Conservation (phyloP, 2,797 vertebrate genomes). For the Pipistrellus kuhlii region DNA sequence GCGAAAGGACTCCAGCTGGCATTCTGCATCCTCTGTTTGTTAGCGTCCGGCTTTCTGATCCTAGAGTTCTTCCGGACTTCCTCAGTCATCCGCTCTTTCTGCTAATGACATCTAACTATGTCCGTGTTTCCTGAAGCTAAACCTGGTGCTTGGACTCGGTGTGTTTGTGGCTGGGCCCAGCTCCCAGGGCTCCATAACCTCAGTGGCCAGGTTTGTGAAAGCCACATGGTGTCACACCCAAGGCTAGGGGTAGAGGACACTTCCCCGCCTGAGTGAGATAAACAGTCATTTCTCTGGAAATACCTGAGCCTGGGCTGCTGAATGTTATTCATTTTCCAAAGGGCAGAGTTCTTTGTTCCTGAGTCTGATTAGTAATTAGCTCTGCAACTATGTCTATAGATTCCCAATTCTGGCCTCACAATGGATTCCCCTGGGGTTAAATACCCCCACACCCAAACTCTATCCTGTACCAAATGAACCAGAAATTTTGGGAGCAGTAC, state of each 20-base stretch:
- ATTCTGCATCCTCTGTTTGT: not conserved
- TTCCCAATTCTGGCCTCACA: not conserved
- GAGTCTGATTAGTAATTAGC: no score
- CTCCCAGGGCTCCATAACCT: not conserved
- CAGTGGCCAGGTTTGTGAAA: not conserved
- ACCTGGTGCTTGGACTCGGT: not conserved
- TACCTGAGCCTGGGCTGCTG: not conserved
- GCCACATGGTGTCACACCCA: not conserved
- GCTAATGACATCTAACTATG: not conserved
- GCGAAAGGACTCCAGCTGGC: constrained; percentile 29
- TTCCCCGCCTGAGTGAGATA: not conserved
- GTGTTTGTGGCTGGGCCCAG: not conserved
- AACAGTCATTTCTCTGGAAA: not conserved
- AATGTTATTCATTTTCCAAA: not conserved
- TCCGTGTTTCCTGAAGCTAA: not conserved
- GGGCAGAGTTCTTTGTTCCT: not conserved
- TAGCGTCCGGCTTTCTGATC: not conserved
- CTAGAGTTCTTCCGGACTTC: not conserved
- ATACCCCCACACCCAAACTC: not conserved
- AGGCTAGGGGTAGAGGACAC: not conserved
- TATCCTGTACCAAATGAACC: not conserved
- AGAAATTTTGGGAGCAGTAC: not conserved
- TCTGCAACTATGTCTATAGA: not conserved
- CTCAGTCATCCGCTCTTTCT: not conserved
- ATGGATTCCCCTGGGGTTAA: not conserved